Evolutionary conservation across 2,113 vertebrate genomes (phyloP), one percentile per base, ranked within the genome.

Genomic region (Crotalus horridus): DNA sequence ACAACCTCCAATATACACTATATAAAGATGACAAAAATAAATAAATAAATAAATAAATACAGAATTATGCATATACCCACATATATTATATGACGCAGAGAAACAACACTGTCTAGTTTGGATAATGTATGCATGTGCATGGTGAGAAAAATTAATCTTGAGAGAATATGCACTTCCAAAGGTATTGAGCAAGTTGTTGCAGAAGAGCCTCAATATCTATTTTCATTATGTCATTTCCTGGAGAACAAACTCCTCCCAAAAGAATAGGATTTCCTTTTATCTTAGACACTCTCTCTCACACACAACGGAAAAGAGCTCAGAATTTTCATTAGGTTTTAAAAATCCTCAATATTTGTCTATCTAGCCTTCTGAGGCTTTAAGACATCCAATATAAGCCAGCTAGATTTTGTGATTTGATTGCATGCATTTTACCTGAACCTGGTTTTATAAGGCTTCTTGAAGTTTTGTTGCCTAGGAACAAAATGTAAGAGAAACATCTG

Each of bases 351-450:
- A 7, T 91, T 58, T 87, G 56, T 64, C 51, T 10, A 88, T 58
- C 51, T 58, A 69, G 46, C 26, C 48, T 54, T 0, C 0, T 43
- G 53, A 56, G 58, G 23, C 39, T 81, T 92, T 33, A 89, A 15
- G 89, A 43, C 39, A 0, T 48, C 88, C 39, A 87, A 11, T 85
- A 92, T 1, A 87, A 93, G 55, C 20, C 15, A 89, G 33, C 89
- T 5, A 81, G 89, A 92, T 89, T 46, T 59, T 85, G 33, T 55
- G 58, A 89, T 89, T 87, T 92, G 87, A 94, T 94, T 94, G 33
- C 90, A 64, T 48, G 56, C 26, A 48, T 90, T 89, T 89, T 89
- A 33, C 46, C 26, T 90, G 74, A 55, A 89, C 48, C 51, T 94
- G 24, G 54, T 61, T 86, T 92, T 48, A 88, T 46, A 2, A 56